Evolutionary conservation across 2,797 vertebrate genomes (phyloP).

Genomic region (Mus spretus): DNA sequence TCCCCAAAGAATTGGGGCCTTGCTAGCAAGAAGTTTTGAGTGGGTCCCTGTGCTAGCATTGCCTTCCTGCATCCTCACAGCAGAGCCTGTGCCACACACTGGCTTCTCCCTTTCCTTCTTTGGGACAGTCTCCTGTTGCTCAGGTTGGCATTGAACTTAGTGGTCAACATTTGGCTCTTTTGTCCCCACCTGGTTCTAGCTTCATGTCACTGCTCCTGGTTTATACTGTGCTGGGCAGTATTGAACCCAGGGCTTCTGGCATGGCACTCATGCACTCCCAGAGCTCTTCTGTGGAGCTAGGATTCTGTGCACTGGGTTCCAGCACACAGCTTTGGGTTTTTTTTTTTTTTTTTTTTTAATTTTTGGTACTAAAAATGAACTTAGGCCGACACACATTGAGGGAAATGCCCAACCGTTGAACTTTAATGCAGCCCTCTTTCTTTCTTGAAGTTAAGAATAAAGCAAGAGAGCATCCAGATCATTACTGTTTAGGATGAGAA

Average conservation of each 20-base stretch:
- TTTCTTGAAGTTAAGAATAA: background rate
- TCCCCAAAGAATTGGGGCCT: background rate
- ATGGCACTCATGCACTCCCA: background rate
- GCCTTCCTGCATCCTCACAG: accelerated
- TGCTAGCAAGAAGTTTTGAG: background rate
- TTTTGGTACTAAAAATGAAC: background rate
- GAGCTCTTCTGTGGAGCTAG: background rate
- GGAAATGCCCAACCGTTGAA: background rate
- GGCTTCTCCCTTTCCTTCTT: background rate
- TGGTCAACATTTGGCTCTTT: background rate
- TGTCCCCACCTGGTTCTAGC: background rate
- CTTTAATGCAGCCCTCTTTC: background rate
- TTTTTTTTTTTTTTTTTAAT: background rate
- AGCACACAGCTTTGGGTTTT: background rate
- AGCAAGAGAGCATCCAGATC: background rate
- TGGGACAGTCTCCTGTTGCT: background rate
- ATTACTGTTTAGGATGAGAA: background rate
- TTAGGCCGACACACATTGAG: background rate
- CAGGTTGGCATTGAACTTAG: background rate
- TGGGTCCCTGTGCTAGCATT: background rate
- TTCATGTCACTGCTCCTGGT: too few relatives aligned
- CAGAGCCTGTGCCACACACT: background rate
- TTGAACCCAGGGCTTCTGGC: background rate
- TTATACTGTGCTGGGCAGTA: too few relatives aligned
- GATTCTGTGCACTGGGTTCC: background rate